Percentiles rank a stretch among this genome's conserved stretches.
Conservation (phyloP, 35 echinoderm and acorn worm species). For the Apostichopus parvimensis region DNA sequence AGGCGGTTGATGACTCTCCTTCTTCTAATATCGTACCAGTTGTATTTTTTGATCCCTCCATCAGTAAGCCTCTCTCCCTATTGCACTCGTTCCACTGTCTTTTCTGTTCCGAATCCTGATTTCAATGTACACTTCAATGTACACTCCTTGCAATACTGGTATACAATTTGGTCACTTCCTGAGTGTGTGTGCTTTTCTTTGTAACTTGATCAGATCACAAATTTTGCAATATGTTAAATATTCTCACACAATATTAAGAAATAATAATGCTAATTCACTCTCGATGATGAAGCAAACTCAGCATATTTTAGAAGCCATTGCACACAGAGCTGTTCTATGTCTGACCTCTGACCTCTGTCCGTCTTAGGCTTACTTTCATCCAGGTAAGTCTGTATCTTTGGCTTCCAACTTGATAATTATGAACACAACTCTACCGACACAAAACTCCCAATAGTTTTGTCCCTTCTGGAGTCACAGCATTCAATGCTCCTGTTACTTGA, state of each 20-base stretch:
- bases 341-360: no score
- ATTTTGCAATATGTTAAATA: not conserved
- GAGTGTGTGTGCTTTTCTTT: not conserved
- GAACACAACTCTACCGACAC: no score
- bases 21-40: not conserved
- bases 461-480: no score
- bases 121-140: no score
- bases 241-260: not conserved
- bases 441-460: no score
- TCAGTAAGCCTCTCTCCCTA: not conserved
- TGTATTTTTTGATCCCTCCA: not conserved
- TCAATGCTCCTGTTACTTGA: no score
- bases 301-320: not conserved
- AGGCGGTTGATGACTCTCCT: conserved; percentile 25
- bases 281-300: not conserved
- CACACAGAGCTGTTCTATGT: no score
- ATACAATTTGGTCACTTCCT: not conserved
- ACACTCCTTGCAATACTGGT: not conserved
- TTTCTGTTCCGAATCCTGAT: no score
- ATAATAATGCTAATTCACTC: not conserved
- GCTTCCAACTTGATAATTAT: no score
- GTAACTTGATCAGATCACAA: not conserved
- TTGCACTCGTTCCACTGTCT: no score
- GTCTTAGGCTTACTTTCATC: no score
- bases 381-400: no score